Conservation (phyloP, 2,888 invertebrate genomes). For the Lampropteryx suffumata region DNA sequence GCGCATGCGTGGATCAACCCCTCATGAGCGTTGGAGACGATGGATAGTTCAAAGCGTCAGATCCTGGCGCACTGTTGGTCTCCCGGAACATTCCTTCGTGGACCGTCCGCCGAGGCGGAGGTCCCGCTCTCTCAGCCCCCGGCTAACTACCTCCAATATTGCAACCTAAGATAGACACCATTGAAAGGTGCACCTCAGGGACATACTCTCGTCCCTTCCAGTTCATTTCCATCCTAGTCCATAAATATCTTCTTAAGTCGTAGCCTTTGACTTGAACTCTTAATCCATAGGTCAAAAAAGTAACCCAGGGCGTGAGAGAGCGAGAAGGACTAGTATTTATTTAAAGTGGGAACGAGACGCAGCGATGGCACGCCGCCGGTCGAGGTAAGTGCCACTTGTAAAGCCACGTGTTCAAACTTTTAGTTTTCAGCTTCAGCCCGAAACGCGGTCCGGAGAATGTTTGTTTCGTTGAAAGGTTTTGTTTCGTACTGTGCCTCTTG, state of each 20-base stretch:
- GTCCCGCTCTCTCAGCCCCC: slow-evolving; percentile 78
- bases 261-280: slow-evolving; percentile 31
- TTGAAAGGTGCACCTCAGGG: slow-evolving; percentile 47
- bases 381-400: slow-evolving; percentile 77
- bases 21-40: slow-evolving; percentile 71
- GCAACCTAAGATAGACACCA: slow-evolving; percentile 43
- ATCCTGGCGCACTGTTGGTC: slow-evolving; percentile 71
- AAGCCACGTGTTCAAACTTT: slow-evolving; percentile 73
- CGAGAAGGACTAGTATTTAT: slow-evolving; percentile 65
- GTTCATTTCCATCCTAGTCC: slow-evolving; percentile 28
- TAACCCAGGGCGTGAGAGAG: slow-evolving; percentile 75
- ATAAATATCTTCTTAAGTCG: slow-evolving; percentile 30
- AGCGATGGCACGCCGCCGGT: slow-evolving; percentile 68
- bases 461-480: slow-evolving; percentile 29
- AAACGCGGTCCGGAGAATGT: slow-evolving; percentile 28
- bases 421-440: slow-evolving; percentile 37
- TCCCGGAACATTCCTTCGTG: slow-evolving; percentile 74
- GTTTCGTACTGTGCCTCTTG: slow-evolving; percentile 19
- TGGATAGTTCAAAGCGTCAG: slow-evolving; percentile 69
- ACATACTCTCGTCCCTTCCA: slow-evolving; percentile 32
- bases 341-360: slow-evolving; percentile 80
- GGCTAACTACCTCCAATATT: slow-evolving; percentile 46
- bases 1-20: slow-evolving; percentile 77
- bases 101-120: slow-evolving; percentile 77
- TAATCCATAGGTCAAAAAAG: slow-evolving; percentile 39